Evolutionary conservation across 1,140 invertebrate species (phyloP).

Genomic region (Cotesia vestalis): DNA sequence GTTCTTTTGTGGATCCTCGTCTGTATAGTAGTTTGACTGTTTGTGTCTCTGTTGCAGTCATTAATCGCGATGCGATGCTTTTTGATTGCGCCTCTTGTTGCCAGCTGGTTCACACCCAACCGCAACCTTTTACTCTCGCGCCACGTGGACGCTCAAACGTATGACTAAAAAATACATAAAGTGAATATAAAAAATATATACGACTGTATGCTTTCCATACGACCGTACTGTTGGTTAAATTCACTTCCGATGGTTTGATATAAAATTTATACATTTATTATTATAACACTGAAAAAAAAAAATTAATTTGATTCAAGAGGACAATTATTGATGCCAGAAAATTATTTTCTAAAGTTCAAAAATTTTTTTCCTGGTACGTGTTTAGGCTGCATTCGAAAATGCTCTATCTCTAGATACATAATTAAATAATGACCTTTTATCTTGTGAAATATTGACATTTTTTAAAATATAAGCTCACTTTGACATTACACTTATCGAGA

Average conservation of each 20-base stretch:
- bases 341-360: too few relatives aligned
- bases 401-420: too few relatives aligned
- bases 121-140: slow-evolving; percentile 22
- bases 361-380: too few relatives aligned
- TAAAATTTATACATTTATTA: slow-evolving; percentile 10
- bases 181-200: slow-evolving; percentile 9
- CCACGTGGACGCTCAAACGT: slow-evolving; percentile 20
- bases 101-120: slow-evolving; percentile 31
- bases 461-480: too few relatives aligned
- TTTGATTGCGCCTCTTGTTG: slow-evolving; percentile 41
- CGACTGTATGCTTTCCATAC: slow-evolving; percentile 5
- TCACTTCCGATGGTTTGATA: slow-evolving; percentile 21
- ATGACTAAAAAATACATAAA: slow-evolving; percentile 5
- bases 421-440: too few relatives aligned
- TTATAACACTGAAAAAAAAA: too few relatives aligned
- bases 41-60: too few relatives aligned
- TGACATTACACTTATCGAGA: too few relatives aligned
- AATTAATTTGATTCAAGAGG: too few relatives aligned
- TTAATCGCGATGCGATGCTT: slow-evolving; percentile 34
- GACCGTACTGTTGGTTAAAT: slow-evolving; percentile 19
- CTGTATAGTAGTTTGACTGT: slow-evolving; percentile 18
- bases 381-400: too few relatives aligned
- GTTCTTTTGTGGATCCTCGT: slow-evolving; percentile 44
- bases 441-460: too few relatives aligned
- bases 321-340: too few relatives aligned